phyloP scores from a whole-genome alignment of 2,113 vertebrate species.

The Clupea harengus region DNA sequence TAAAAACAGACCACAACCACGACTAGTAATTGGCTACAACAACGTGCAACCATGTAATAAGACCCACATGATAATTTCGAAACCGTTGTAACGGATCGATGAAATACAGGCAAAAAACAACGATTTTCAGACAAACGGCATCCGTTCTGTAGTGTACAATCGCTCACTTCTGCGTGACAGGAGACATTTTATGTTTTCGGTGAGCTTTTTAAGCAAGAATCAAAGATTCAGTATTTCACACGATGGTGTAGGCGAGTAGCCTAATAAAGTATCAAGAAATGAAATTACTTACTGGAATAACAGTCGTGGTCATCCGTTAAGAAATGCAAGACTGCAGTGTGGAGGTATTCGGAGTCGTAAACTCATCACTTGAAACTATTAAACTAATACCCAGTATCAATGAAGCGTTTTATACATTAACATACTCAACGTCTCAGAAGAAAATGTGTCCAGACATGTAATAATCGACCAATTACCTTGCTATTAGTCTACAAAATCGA shows the following conservation, averaged over 20 bases:
- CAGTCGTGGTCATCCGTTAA: background rate
- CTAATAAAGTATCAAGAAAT: background rate
- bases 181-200: background rate
- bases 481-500: background rate
- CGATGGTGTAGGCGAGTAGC: background rate
- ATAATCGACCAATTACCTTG: background rate
- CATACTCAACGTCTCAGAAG: background rate
- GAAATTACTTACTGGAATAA: background rate
- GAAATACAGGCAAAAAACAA: too few species aligned
- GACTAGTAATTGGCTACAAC: background rate
- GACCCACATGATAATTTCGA: too few species aligned
- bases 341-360: background rate
- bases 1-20: background rate
- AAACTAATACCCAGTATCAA: background rate
- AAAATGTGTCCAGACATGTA: background rate
- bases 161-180: background rate
- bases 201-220: background rate
- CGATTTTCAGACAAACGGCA: background rate
- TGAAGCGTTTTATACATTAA: background rate
- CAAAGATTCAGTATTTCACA: background rate
- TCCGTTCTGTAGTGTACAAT: too few species aligned
- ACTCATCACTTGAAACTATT: slow-evolving; percentile 7
- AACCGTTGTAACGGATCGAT: too few species aligned
- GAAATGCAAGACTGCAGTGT: background rate
- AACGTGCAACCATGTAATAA: too few species aligned